phyloP scores from a whole-genome alignment of 2,797 vertebrate genomes.

The Chlorospingus semifuscus region DNA sequence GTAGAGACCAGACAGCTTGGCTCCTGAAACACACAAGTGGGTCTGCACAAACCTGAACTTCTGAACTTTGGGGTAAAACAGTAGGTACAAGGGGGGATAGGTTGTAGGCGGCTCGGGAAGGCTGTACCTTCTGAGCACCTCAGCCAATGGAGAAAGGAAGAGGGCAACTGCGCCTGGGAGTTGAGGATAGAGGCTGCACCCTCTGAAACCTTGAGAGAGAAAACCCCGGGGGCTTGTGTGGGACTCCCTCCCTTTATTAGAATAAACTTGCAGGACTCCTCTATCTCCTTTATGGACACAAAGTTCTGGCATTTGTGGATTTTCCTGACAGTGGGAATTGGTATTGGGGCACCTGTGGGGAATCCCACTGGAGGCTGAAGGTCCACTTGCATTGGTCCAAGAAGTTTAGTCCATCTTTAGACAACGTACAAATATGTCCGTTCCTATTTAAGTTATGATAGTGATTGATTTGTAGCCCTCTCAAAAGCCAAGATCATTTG shows the following conservation, averaged over 20 bases:
- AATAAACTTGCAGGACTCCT: not conserved
- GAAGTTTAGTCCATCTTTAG: not conserved
- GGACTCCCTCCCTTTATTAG: not conserved
- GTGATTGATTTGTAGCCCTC: not conserved
- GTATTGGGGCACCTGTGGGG: not conserved
- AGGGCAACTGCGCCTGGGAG: accelerated
- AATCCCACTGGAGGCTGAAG: accelerated
- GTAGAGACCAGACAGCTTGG: not conserved
- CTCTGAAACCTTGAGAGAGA: accelerated
- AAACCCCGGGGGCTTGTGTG: accelerated
- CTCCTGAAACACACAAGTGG: not conserved
- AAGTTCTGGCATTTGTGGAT: not conserved
- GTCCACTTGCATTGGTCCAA: not conserved
- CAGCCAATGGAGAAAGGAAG: not conserved
- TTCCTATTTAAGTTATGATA: not conserved
- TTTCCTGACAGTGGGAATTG: not conserved
- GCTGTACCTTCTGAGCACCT: not conserved
- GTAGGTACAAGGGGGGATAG: not conserved
- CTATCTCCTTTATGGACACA: not conserved
- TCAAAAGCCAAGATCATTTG: not conserved
- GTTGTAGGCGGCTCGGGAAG: accelerated
- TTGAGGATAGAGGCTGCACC: not conserved
- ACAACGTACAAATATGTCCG: accelerated
- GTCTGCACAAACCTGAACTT: not conserved
- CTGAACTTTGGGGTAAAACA: not conserved